phyloP scores from a whole-genome alignment of 2,113 vertebrate species.

The Rutilus rutilus region DNA sequence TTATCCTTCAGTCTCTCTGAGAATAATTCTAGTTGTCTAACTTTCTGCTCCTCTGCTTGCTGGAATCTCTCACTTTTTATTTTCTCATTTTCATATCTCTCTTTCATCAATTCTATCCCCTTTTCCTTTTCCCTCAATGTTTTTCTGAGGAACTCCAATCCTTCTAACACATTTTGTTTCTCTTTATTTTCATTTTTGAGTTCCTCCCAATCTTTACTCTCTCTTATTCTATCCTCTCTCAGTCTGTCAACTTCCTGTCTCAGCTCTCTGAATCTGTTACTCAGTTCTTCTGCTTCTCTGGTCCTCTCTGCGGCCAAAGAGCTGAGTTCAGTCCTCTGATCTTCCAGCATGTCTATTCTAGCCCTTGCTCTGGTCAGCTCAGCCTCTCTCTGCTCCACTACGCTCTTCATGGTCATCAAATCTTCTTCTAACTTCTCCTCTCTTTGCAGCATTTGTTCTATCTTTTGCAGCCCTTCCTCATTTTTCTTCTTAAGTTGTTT shows the following conservation, averaged over 20 bases:
- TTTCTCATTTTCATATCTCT: constrained; percentile 38
- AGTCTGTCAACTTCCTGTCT: constrained; percentile 32
- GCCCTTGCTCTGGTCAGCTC: constrained; percentile 32
- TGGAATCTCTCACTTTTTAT: constrained; percentile 21
- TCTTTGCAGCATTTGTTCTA: background rate
- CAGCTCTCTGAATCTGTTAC: constrained; percentile 17
- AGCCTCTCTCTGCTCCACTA: background rate
- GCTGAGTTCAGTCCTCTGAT: constrained; percentile 55
- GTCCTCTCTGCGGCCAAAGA: constrained; percentile 37
- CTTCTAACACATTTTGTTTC: constrained; percentile 2
- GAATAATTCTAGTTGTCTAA: constrained; percentile 10
- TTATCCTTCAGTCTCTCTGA: constrained; percentile 24
- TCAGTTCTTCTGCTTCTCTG: constrained; percentile 31
- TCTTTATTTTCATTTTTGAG: constrained; percentile 25
- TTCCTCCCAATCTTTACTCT: constrained; percentile 21
- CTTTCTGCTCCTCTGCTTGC: constrained; percentile 6
- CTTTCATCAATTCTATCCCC: constrained; percentile 31
- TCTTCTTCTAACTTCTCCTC: constrained; percentile 17
- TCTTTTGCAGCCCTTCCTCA: constrained; percentile 26
- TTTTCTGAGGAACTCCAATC: constrained; percentile 30
- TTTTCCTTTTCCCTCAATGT: constrained; percentile 47
- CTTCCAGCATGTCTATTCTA: constrained; percentile 49
- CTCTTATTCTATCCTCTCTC: constrained; percentile 29
- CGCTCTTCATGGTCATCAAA: background rate
- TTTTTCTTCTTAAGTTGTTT: constrained; percentile 9